phyloP scores from a whole-genome alignment of 2,113 vertebrate species.

The Corvus cornix region DNA sequence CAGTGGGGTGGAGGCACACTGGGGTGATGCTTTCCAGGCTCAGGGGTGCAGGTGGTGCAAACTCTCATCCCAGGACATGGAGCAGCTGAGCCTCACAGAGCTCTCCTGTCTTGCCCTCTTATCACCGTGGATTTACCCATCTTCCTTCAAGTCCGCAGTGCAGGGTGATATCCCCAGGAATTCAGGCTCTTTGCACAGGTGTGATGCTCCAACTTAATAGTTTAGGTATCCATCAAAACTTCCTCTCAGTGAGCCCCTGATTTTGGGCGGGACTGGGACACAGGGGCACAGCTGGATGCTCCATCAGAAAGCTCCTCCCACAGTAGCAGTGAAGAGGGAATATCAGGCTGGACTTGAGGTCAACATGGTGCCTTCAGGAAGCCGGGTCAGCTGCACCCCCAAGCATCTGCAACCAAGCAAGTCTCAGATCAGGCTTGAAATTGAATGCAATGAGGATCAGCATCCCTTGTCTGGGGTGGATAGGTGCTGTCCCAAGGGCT shows the following conservation, averaged over 20 bases:
- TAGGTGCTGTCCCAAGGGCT: neutral
- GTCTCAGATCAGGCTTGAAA: neutral
- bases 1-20: neutral
- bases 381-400: neutral
- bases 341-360: neutral
- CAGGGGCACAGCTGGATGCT: neutral
- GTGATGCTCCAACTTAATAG: neutral
- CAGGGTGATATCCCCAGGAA: neutral
- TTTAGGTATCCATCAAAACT: neutral
- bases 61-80: neutral
- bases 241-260: neutral
- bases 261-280: neutral
- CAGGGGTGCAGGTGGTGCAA: fast-evolving
- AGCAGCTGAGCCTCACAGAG: neutral
- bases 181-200: neutral
- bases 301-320: neutral
- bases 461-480: neutral
- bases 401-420: neutral
- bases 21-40: neutral
- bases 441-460: fast-evolving
- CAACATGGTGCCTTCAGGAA: fast-evolving
- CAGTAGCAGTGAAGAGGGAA: neutral
- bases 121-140: neutral
- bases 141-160: fast-evolving
- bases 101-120: neutral